Percentiles rank a stretch among this genome's conserved stretches.
Evolutionary conservation across 53 echinoderm and acorn worm species (phyloP).

Genomic region (Stichopus horrens): DNA sequence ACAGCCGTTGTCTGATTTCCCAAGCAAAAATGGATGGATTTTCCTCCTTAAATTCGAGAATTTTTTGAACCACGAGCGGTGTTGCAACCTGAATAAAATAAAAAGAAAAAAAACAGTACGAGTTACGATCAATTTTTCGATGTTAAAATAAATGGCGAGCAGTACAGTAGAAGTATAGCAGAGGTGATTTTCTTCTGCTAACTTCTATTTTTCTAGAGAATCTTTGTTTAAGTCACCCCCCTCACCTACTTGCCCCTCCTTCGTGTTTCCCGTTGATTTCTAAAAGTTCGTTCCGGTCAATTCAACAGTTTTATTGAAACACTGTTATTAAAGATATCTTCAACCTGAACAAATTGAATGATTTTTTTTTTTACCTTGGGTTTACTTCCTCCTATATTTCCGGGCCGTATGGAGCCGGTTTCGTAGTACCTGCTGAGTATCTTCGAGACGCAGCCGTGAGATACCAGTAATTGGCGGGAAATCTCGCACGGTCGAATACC

Average conservation of each 20-base stretch:
- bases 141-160: too few species aligned
- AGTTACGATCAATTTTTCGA: not conserved
- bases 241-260: too few species aligned
- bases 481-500: conserved; percentile 95
- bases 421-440: conserved; percentile 95
- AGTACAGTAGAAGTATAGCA: too few species aligned
- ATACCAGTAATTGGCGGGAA: conserved; percentile 85
- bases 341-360: too few species aligned
- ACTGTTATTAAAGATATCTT: too few species aligned
- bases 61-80: conserved; percentile 91
- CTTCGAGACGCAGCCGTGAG: conserved; percentile 96
- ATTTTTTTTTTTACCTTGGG: conserved; percentile 70
- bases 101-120: not conserved
- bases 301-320: too few species aligned
- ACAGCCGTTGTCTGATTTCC: conserved; percentile 88
- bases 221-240: too few species aligned
- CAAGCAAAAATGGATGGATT: conserved; percentile 98
- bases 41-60: conserved; percentile 90
- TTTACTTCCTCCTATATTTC: conserved; percentile 98
- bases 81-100: conserved; percentile 74
- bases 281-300: too few species aligned
- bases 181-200: too few species aligned
- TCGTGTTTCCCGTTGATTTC: too few species aligned
- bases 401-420: conserved; percentile 95
- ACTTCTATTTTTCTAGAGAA: too few species aligned